Conservation (phyloP, 2,888 invertebrate genomes). For the Microplitis manilae region DNA sequence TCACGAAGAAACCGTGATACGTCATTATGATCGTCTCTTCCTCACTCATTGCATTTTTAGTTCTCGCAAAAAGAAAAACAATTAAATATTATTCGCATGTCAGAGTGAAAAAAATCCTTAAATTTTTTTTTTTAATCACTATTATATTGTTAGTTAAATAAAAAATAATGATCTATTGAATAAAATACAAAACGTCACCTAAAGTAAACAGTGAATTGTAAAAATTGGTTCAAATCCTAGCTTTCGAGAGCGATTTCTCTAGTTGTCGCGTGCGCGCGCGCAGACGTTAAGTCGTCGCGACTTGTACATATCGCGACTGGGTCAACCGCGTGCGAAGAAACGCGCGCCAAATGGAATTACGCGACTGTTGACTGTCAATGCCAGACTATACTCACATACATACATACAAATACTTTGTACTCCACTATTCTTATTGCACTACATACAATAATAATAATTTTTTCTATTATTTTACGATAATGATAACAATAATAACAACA, state of each 20-base stretch:
- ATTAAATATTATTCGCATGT: constrained; percentile 22
- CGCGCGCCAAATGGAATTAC: constrained; percentile 42
- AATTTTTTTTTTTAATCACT: neutral
- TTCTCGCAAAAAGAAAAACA: constrained; percentile 8
- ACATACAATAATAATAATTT: neutral
- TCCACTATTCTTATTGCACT: neutral
- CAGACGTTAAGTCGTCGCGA: constrained; percentile 43
- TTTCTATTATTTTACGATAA: too few relatives aligned
- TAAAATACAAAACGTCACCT: constrained; percentile 22
- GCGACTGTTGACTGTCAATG: constrained; percentile 40
- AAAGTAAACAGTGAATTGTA: neutral
- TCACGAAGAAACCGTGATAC: constrained; percentile 31
- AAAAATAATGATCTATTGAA: constrained; percentile 4
- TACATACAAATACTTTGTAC: neutral
- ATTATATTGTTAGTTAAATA: neutral
- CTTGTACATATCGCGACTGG: constrained; percentile 49
- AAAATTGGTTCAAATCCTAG: constrained; percentile 41
- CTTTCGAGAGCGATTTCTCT: constrained; percentile 57
- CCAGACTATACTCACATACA: constrained; percentile 11
- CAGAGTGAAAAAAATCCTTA: constrained; percentile 1
- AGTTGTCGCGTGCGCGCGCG: constrained; percentile 46
- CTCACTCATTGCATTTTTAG: constrained; percentile 32
- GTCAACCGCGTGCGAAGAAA: constrained; percentile 48
- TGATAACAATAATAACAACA: neutral
- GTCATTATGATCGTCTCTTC: constrained; percentile 20